phyloP scores from a whole-genome alignment of 2,797 vertebrate genomes.

The Siniperca obscura region DNA sequence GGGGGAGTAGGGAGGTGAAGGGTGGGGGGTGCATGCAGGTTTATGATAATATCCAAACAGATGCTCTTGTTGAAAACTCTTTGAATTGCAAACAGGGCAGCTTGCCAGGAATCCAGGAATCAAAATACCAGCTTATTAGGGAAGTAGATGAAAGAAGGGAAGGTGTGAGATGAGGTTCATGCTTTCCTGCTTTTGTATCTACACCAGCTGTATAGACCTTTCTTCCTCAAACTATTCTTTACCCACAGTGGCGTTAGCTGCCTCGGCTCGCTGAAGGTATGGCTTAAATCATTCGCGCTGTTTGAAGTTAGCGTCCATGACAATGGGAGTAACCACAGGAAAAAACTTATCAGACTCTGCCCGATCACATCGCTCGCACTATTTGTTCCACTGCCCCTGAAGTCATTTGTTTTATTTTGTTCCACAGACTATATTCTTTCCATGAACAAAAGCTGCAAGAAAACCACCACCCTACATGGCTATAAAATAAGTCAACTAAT shows the following conservation, averaged over 20 bases:
- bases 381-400: constrained; percentile 72
- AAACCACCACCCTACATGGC: constrained; percentile 60
- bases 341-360: constrained; percentile 76
- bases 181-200: constrained; percentile 81
- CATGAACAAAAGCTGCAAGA: constrained; percentile 76
- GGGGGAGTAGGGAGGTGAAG: constrained; percentile 50
- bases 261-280: constrained; percentile 47
- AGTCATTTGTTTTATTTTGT: constrained; percentile 82
- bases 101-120: constrained; percentile 78
- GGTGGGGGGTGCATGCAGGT: constrained; percentile 74
- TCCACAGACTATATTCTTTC: constrained; percentile 76
- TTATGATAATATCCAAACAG: constrained; percentile 85
- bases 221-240: constrained; percentile 71
- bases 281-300: constrained; percentile 64
- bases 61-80: constrained; percentile 83
- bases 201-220: constrained; percentile 67
- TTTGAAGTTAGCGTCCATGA: constrained; percentile 76
- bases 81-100: constrained; percentile 74
- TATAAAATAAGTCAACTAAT: constrained; percentile 51
- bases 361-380: constrained; percentile 60
- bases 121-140: constrained; percentile 79
- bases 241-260: constrained; percentile 44
- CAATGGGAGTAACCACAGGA: constrained; percentile 73
- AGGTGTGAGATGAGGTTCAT: constrained; percentile 78
- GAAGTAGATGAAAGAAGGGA: constrained; percentile 79